Base-by-base conservation (phyloP, 2,888 invertebrate species). In the Cinara cedri region DNA sequence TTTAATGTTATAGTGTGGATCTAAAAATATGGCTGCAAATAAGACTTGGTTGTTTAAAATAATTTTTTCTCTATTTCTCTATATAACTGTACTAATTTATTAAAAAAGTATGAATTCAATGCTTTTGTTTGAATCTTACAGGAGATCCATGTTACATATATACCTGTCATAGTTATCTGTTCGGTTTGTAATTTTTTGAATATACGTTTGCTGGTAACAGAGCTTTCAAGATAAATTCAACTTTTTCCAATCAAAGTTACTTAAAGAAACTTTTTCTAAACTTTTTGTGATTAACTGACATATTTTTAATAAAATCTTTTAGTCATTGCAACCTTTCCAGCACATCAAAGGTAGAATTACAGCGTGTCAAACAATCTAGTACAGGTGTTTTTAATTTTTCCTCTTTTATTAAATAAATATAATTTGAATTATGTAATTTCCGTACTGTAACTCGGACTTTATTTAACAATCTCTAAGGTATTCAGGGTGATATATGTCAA, bases 381-480 rank as follows among this genome's bases (percentile, higher is more conserved):
- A 54, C n/a, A n/a, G 51, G 51, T 1, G 11, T 14, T 54, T 54
- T 54, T 14, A 54, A n/a, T 54, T 54, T 54, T 14, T 54, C 51
- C 16, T n/a, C n/a, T 54, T 54, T 54, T 16, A 54, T 54, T 54
- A 54, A 54, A 54, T 54, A 54, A n/a, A n/a, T n/a, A n/a, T n/a
- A n/a, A n/a, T n/a, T n/a, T n/a, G n/a, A n/a, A 24, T 21, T 55
- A 2, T 13, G 13, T 55, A 24, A 55, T 13, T 55, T 55, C 8
- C 24, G 24, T 21, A 24, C 55, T 21, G 21, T 21, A 55, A 1
- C 55, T 55, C 55, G 19, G 11, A 55, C 55, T 55, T 55, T 55
- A 24, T 55, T 55, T 55, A 55, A 24, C 19, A 55, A 55, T 21
- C 21, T 55, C 13, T 21, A 55, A 24, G 13, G 21, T 21, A 55